Evolutionary conservation across 2,797 vertebrate genomes (phyloP).

Genomic region (Propithecus deckenii): DNA sequence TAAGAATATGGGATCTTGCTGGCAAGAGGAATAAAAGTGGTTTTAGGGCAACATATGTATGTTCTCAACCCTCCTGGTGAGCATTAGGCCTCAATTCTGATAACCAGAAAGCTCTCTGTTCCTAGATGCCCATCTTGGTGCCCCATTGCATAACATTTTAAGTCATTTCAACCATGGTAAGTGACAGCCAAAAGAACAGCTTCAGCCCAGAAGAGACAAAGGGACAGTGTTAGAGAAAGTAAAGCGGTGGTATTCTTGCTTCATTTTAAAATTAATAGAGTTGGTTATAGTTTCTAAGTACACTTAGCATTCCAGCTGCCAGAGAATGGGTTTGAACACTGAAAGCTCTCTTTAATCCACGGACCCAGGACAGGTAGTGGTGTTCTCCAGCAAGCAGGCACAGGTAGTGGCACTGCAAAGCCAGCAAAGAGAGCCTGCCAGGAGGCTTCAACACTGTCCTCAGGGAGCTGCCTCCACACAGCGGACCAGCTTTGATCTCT

Average conservation of each 20-base stretch:
- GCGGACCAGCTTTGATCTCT: constrained; percentile 69
- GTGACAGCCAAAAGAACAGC: background rate
- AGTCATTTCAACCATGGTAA: constrained; percentile 5
- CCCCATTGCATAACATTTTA: constrained; percentile 24
- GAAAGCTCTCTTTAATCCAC: constrained; percentile 65
- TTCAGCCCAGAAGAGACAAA: constrained; percentile 50
- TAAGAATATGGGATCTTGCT: background rate
- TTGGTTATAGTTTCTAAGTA: constrained; percentile 67
- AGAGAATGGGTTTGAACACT: constrained; percentile 56
- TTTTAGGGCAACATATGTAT: constrained; percentile 52
- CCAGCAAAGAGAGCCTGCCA: constrained; percentile 50
- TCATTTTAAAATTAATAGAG: constrained; percentile 65
- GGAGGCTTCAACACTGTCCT: constrained; percentile 55
- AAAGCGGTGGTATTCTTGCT: constrained; percentile 49
- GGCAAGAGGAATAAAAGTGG: constrained; percentile 30
- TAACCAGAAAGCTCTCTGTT: constrained; percentile 65
- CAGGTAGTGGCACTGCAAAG: constrained; percentile 45
- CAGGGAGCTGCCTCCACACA: constrained; percentile 35
- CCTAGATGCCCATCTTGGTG: background rate
- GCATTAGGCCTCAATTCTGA: background rate
- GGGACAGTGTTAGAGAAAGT: constrained; percentile 67
- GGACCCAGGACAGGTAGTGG: constrained; percentile 37
- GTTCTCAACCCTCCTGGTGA: constrained; percentile 45
- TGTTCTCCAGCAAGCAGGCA: constrained; percentile 29
- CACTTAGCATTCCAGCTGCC: constrained; percentile 47